phyloP scores from a whole-genome alignment of 2,113 vertebrate genomes.

The Myodes glareolus region DNA sequence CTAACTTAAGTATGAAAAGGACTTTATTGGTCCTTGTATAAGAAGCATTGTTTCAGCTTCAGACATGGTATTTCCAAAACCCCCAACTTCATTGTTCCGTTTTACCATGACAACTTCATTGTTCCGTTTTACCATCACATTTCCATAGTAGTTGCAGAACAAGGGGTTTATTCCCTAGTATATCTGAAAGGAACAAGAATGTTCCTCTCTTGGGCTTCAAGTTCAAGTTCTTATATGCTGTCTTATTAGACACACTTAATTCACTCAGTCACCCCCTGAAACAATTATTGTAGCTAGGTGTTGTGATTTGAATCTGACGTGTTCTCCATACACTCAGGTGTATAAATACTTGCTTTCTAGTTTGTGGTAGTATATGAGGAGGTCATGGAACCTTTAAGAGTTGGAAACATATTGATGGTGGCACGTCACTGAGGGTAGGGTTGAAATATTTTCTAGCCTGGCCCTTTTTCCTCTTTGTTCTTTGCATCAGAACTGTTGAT shows the following conservation, averaged over 20 bases:
- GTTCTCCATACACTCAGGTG: no score
- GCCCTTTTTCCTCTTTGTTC: neutral
- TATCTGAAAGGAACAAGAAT: neutral
- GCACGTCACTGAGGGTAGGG: no score
- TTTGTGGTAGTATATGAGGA: neutral
- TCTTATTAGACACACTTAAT: neutral
- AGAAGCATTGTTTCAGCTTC: neutral
- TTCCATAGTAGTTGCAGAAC: neutral
- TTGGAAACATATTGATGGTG: neutral
- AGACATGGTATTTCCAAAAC: neutral
- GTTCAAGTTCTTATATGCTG: neutral
- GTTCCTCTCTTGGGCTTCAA: neutral
- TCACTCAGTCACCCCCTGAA: neutral
- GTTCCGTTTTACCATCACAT: neutral
- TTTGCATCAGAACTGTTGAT: neutral
- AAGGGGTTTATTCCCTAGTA: neutral
- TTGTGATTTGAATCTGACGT: neutral
- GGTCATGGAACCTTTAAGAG: no score
- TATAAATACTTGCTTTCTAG: neutral
- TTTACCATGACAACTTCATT: neutral
- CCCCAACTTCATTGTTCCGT: neutral
- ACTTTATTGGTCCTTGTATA: neutral
- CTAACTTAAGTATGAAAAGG: slow-evolving; percentile 5
- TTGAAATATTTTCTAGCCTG: neutral
- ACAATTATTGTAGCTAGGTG: neutral